These are phyloP conservation scores for Diachasmimorpha longicaudata DNA, from an alignment of 1,140 invertebrate species.

Conservation along the genomic window DNA sequence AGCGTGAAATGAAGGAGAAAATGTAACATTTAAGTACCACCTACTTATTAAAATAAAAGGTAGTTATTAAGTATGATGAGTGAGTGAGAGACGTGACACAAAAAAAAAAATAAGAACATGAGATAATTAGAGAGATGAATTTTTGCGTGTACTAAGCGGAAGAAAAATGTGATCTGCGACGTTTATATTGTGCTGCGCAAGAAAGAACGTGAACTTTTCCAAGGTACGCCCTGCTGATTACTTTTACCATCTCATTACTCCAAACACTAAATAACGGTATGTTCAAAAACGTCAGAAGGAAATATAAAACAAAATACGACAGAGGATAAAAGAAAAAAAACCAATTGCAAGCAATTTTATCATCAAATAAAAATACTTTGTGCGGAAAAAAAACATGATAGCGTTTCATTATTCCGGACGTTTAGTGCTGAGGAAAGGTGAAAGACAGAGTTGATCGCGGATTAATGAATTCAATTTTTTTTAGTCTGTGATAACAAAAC, in stretches of 20 bases:
- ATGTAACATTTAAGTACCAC: constrained; percentile 35
- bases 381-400: constrained; percentile 55
- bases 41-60: constrained; percentile 22
- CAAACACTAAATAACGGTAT: constrained; percentile 57
- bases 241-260: constrained; percentile 60
- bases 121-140: constrained; percentile 14
- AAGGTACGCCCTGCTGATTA: constrained; percentile 63
- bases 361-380: constrained; percentile 61
- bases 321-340: constrained; percentile 47
- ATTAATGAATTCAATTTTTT: neutral
- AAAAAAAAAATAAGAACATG: neutral
- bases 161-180: constrained; percentile 58
- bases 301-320: constrained; percentile 46
- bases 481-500: neutral
- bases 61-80: constrained; percentile 28
- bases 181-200: constrained; percentile 65
- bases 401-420: constrained; percentile 63
- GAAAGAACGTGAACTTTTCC: constrained; percentile 65
- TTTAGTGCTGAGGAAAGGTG: constrained; percentile 66
- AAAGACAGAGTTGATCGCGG: constrained; percentile 48
- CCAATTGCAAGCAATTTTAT: constrained; percentile 45
- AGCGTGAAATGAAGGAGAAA: constrained; percentile 40
- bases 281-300: constrained; percentile 54
- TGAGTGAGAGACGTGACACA: constrained; percentile 25
- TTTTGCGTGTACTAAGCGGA: constrained; percentile 37